Conservation (phyloP, 2,888 invertebrate species). For the Sepiola atlantica region DNA sequence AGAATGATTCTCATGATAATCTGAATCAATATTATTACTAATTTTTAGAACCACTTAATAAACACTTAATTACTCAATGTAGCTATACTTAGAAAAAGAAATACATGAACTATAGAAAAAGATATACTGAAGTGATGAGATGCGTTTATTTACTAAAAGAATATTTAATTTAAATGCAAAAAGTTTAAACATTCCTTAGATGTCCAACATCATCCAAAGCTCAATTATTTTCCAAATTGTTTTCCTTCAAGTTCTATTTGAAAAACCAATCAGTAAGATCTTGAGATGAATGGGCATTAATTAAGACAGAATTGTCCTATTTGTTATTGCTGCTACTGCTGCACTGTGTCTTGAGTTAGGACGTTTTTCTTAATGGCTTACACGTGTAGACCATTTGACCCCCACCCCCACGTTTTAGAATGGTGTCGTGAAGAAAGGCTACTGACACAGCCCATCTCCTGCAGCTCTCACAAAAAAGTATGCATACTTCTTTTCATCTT, state of each 20-base stretch:
- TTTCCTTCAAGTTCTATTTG: slow-evolving; percentile 32
- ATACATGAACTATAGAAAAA: not conserved
- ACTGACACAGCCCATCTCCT: slow-evolving; percentile 23
- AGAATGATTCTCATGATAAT: too few species aligned
- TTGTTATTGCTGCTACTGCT: not conserved
- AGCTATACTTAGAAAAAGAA: not conserved
- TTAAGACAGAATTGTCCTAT: not conserved
- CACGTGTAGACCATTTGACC: not conserved
- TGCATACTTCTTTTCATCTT: not conserved
- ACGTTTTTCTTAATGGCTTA: not conserved
- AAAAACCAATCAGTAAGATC: not conserved
- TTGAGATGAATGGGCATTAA: not conserved
- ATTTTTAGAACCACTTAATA: too few species aligned
- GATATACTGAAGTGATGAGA: not conserved
- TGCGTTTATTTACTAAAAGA: not conserved
- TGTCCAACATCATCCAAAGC: not conserved
- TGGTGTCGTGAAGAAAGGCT: not conserved
- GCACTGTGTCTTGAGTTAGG: not conserved
- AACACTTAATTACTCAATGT: not conserved
- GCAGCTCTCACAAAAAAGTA: not conserved
- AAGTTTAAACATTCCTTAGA: not conserved
- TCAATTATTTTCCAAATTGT: not conserved
- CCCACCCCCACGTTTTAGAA: not conserved
- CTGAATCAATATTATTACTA: too few species aligned
- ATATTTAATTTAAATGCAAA: slow-evolving; percentile 18